Base-by-base conservation (phyloP, 2,113 vertebrate genomes). In the Amblyopsis rosae region DNA sequence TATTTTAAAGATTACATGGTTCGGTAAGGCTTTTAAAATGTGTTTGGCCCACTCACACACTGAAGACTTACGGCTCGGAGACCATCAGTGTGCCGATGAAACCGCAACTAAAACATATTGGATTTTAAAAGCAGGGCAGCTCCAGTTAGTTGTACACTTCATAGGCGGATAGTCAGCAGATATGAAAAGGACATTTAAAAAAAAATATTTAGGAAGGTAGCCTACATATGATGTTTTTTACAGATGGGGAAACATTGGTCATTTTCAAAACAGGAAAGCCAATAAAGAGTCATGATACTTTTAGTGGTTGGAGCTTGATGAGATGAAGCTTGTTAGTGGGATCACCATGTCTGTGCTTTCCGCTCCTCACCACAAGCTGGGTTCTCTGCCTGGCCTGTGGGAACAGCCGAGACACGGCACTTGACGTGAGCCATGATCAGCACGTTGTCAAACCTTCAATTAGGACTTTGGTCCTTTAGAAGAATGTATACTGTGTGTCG, bases 231-330 rank as follows among this genome's bases (percentile, higher is more conserved):
- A 88, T 86, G 86, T 71, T 67, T 82, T 88, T 84, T 70, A 77
- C 88, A 91, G 84, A 87, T 82, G 80, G 76, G 73, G 74, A 84
- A 82, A 84, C 82, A 86, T 69, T 84, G 80, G 74, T 73, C 75
- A 87, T 86, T 89, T 88, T 68, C 70, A 86, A 87, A 87, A 87
- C 76, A 86, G 86, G 85, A 88, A 91, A 86, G 81, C 82, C 83
- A 90, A 88, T 85, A 83, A 81, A 80, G 82, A 79, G 77, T 83
- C 67, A 62, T 67, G 74, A 82, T 82, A 68, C 69, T 80, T 77
- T 87, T 72, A 75, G 85, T 81, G 85, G 86, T 87, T 61, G 32
- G 67, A 33, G 82, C 82, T 80, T 89, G 82, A 87, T 88, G 82
- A 88, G 66, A 87, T 84, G 84, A 88, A 78, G 87, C 82, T 87